Base-by-base conservation (phyloP, 35 echinoderm and acorn worm genomes). In the Ophioderma brevispina region DNA sequence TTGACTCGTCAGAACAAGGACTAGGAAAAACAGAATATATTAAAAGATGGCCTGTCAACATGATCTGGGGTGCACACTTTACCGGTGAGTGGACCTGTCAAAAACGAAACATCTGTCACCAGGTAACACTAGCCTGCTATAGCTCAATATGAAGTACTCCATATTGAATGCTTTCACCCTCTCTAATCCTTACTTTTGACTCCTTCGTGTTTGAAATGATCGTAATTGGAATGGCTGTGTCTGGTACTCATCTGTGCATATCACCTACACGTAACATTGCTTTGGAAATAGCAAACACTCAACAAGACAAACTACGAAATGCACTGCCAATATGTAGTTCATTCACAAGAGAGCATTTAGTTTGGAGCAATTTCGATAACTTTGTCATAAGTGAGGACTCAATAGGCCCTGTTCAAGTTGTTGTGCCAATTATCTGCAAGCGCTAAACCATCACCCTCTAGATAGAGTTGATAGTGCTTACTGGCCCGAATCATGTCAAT, bases 21-120 rank as follows among this genome's bases (percentile, higher is more conserved):
- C 64, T 78, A 76, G 85, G 85, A 32, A 87, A 87, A 39, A 76
- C 85, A 19, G 85, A 87, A 33, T 87, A 87, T 52, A 40, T 87
- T 19, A 36, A 55, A 38, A 40, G 38, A 85, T 15, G 23, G 82
- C 82, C 3, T 13, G 1, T 70, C 15, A 70, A 18, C 4, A 13
- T 3, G 28, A 70, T 25, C 59, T 70, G 59, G 59, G 4, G 17
- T 70, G 3, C 5, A 25, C 59, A 70, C 59, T 15, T 25, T 70
- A 25, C 59, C 59, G 23, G 34, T 87, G 10, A 75, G 85, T 38
- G 85, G 85, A 4, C 23, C 85, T 75, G 31, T 40, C 25, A 25
- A 43, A 33, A 39, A 87, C 39, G 76, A 78, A 13, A 14, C 5
- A 30, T 35, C 56, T 86, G 31, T 55, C 40, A 13, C 23, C 15